A percentile compares a stretch with the other conserved stretches of the same genome.
Conservation (phyloP, 1,140 invertebrate species). For the Drosophila setifemur region DNA sequence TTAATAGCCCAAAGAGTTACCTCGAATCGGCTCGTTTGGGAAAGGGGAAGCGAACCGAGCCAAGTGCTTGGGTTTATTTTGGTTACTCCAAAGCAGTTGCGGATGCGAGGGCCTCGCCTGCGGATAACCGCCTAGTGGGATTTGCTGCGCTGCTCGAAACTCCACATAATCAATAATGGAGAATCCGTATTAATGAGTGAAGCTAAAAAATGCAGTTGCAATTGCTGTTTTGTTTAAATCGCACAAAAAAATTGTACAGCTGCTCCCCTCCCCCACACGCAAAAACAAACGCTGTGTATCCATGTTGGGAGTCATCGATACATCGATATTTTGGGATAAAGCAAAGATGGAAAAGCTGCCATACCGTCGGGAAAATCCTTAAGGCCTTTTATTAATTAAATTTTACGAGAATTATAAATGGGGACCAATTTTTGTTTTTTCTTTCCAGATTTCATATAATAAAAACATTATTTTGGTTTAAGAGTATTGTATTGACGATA, state of each 20-base stretch:
- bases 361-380: no score
- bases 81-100: conserved; percentile 40
- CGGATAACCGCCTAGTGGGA: background rate
- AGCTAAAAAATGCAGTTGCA: background rate
- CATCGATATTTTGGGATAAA: background rate
- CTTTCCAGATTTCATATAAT: no score
- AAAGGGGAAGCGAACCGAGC: conserved; percentile 1
- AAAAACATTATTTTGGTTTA: no score
- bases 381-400: no score
- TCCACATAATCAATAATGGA: no score
- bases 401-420: no score
- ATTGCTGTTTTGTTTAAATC: conserved; percentile 8
- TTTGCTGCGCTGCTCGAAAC: no score
- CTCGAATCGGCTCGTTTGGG: conserved; percentile 8
- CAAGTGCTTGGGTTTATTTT: conserved; percentile 47
- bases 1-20: conserved; percentile 51
- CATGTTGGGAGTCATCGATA: background rate
- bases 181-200: no score
- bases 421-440: no score
- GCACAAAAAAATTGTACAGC: conserved; percentile 15
- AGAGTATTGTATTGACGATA: no score
- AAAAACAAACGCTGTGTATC: conserved; percentile 25
- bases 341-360: no score
- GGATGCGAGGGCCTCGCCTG: conserved; percentile 5
- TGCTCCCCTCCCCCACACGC: conserved; percentile 1